Conservation (phyloP, 2,113 vertebrate species). For the Theristicus caerulescens region DNA sequence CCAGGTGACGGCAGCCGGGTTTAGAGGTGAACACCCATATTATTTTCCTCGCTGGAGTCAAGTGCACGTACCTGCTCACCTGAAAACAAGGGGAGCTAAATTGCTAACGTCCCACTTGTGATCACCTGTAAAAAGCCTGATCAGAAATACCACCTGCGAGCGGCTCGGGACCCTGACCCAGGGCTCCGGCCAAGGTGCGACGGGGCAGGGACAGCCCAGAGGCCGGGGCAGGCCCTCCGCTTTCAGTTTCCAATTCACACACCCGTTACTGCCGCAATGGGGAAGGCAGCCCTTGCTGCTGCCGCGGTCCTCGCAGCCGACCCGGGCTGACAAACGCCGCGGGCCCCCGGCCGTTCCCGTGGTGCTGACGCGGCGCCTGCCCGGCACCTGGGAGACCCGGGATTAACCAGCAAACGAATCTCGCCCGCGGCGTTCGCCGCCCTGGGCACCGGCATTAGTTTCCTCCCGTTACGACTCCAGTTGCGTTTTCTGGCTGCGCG, state of each 20-base stretch:
- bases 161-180: not conserved
- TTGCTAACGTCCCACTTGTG: not conserved
- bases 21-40: not conserved
- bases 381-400: not conserved
- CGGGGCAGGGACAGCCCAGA: not conserved
- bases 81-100: not conserved
- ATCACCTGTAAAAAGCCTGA: not conserved
- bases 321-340: not conserved
- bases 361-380: not conserved
- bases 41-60: not conserved
- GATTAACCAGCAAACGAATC: not conserved
- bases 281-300: not conserved
- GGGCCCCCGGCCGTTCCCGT: not conserved
- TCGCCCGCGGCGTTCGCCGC: not conserved
- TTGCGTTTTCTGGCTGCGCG: not conserved
- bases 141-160: not conserved
- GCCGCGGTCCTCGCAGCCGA: not conserved
- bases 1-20: not conserved
- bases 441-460: not conserved
- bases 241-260: not conserved
- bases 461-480: not conserved
- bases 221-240: not conserved
- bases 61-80: rapidly evolving
- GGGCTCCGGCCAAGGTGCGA: not conserved
- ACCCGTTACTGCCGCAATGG: rapidly evolving